Percentiles rank a stretch among this genome's conserved stretches.
Evolutionary conservation across 2,113 vertebrate genomes (phyloP).

Genomic region (Hemichromis elongatus): DNA sequence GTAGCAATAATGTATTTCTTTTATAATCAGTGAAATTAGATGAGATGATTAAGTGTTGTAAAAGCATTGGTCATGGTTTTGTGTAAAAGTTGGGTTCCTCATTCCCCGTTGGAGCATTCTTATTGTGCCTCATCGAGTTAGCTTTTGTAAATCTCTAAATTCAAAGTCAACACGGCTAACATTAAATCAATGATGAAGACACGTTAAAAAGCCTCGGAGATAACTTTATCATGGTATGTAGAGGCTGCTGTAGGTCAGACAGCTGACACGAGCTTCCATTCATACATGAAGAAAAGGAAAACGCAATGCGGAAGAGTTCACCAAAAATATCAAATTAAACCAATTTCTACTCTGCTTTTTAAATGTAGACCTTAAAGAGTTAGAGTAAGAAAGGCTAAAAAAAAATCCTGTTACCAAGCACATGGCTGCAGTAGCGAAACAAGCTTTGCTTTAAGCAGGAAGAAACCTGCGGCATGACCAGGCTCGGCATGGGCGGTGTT

Average conservation of each 20-base stretch:
- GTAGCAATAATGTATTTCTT: not conserved
- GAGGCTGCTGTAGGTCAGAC: not conserved
- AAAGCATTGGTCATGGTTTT: not conserved
- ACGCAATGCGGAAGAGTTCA: not conserved
- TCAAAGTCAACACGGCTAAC: not conserved
- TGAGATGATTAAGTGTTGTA: not conserved
- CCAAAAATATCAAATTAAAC: not conserved
- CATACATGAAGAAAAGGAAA: not conserved
- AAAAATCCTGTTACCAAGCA: not conserved
- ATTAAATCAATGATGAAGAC: not conserved
- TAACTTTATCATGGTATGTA: not conserved
- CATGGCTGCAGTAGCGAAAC: not conserved
- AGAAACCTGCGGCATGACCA: not conserved
- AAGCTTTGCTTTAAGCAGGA: not conserved
- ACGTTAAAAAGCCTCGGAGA: not conserved
- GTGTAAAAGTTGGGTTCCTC: not conserved
- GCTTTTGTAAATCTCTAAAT: not conserved
- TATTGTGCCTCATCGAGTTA: not conserved
- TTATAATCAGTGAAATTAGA: not conserved
- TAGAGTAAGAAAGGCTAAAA: not conserved
- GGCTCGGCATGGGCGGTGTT: not conserved
- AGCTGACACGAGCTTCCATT: not conserved
- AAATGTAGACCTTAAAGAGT: not conserved
- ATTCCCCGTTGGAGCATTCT: not conserved
- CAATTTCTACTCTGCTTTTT: not conserved